Evolutionary conservation across 2,888 invertebrate genomes (phyloP).

Genomic region (Drosophila yooni): DNA sequence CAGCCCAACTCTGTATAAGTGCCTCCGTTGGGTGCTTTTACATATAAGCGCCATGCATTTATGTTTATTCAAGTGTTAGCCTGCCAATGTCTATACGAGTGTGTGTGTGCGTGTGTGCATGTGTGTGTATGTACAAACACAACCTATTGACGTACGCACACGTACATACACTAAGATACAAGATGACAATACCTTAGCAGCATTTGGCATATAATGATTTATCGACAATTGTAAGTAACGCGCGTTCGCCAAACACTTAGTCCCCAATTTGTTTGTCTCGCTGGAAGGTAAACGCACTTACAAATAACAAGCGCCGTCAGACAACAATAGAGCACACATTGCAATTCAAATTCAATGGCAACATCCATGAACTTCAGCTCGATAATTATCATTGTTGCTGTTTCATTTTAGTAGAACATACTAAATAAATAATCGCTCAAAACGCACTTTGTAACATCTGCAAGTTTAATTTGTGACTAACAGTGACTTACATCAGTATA

Average conservation of each 20-base stretch:
- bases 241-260: conserved; percentile 52
- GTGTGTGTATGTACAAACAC: conserved; percentile 30
- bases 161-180: conserved; percentile 15
- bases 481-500: too few species aligned
- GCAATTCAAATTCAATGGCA: conserved; percentile 18
- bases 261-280: conserved; percentile 59
- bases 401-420: neutral
- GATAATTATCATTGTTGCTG: conserved; percentile 9
- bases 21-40: conserved; percentile 72
- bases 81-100: conserved; percentile 37
- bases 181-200: conserved; percentile 13
- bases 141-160: conserved; percentile 29
- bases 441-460: neutral
- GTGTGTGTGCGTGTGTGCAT: neutral
- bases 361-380: neutral
- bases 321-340: conserved; percentile 16
- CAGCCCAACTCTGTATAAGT: conserved; percentile 58
- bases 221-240: conserved; percentile 62
- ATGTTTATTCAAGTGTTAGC: conserved; percentile 76
- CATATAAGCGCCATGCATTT: conserved; percentile 72
- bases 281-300: conserved; percentile 53
- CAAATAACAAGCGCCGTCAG: conserved; percentile 29
- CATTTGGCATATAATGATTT: conserved; percentile 74
- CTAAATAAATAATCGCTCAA: neutral
- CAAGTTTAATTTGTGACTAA: neutral